phyloP scores from a whole-genome alignment of 2,888 invertebrate species.

The Abrostola triplasia region DNA sequence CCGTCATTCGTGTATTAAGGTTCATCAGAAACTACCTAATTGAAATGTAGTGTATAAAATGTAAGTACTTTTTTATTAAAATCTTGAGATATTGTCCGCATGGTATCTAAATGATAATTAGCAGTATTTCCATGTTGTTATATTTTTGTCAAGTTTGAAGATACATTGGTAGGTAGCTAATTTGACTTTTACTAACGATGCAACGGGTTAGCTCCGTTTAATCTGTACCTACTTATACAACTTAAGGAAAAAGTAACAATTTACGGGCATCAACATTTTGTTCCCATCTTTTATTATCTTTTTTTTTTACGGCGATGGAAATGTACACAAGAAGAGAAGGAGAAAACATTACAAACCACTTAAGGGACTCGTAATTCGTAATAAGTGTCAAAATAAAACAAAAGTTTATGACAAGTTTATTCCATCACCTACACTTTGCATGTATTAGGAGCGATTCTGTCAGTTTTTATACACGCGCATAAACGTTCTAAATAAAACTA shows the following conservation, averaged over 20 bases:
- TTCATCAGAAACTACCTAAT: too few species aligned
- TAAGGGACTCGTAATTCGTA: slow-evolving; percentile 45
- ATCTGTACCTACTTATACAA: slow-evolving; percentile 22
- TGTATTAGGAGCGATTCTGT: slow-evolving; percentile 17
- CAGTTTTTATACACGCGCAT: slow-evolving; percentile 5
- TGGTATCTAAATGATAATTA: too few species aligned
- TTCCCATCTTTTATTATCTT: slow-evolving; percentile 39
- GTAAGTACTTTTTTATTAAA: too few species aligned
- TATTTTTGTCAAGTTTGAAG: too few species aligned
- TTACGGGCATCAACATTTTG: slow-evolving; percentile 43
- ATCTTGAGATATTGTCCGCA: too few species aligned
- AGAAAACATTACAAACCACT: slow-evolving; percentile 45
- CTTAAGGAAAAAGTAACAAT: slow-evolving; percentile 22
- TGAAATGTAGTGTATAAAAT: too few species aligned
- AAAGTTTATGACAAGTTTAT: slow-evolving; percentile 46
- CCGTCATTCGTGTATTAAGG: too few species aligned
- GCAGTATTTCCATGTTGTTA: too few species aligned
- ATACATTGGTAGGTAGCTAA: too few species aligned
- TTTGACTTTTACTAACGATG: not conserved
- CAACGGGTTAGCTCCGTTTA: slow-evolving; percentile 19
- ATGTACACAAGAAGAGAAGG: slow-evolving; percentile 30
- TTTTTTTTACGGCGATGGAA: slow-evolving; percentile 24
- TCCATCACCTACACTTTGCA: slow-evolving; percentile 27
- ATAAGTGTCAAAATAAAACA: slow-evolving; percentile 50
- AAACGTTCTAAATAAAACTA: slow-evolving; percentile 1